A percentile compares a stretch with the other conserved stretches of the same genome.
Conservation (phyloP, 2,888 invertebrate genomes). For the Lycaena phlaeas region DNA sequence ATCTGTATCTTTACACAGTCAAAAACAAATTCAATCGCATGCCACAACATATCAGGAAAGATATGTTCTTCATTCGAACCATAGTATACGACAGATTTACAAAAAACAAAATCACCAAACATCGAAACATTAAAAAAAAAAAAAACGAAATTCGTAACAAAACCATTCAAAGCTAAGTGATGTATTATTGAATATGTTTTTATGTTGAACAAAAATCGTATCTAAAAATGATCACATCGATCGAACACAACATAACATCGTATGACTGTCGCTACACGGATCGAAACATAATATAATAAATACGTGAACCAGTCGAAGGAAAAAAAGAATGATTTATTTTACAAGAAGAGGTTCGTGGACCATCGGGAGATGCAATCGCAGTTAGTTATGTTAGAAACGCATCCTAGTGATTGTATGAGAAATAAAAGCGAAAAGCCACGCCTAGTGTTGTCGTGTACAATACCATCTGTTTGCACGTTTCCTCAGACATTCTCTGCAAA, state of each 20-base stretch:
- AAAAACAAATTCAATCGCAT: constrained; percentile 39
- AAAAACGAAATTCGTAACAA: constrained; percentile 41
- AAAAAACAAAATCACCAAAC: constrained; percentile 22
- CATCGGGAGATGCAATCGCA: constrained; percentile 42
- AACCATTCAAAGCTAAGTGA: constrained; percentile 61
- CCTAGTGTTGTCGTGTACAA: constrained; percentile 62
- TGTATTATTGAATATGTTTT: constrained; percentile 26
- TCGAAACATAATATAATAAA: constrained; percentile 55
- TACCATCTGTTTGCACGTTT: constrained; percentile 88
- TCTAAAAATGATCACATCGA: constrained; percentile 55
- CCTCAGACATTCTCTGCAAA: constrained; percentile 89
- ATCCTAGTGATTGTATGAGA: constrained; percentile 63
- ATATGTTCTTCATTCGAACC: constrained; percentile 9
- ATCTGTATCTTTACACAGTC: constrained; percentile 30
- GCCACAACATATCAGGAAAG: constrained; percentile 28
- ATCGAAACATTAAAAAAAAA: constrained; percentile 31
- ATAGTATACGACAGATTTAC: constrained; percentile 16
- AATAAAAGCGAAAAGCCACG: constrained; percentile 69
- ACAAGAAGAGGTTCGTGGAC: constrained; percentile 36
- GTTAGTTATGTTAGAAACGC: constrained; percentile 67
- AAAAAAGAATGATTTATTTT: constrained; percentile 23
- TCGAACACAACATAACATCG: constrained; percentile 53
- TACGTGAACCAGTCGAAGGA: constrained; percentile 37
- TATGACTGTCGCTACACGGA: constrained; percentile 54
- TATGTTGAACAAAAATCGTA: constrained; percentile 22